Evolutionary conservation across 2,888 invertebrate genomes (phyloP), one percentile per base, ranked within the genome.

Genomic region (Aporophyla lueneburgensis): DNA sequence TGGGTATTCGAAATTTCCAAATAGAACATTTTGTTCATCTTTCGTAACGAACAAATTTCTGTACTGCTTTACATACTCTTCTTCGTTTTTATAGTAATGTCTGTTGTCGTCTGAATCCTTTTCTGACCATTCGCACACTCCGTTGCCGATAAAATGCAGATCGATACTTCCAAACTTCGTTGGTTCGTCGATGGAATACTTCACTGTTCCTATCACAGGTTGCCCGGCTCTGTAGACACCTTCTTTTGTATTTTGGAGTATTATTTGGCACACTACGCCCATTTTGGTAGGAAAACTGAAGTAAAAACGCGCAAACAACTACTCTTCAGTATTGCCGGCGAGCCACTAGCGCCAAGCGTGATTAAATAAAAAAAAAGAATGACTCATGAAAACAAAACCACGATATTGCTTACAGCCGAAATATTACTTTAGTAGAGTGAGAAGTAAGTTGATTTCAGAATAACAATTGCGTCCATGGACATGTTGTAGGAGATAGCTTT

Each of bases 81-180:
- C 89, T 53, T 71, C 77, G 12, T 87, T 71, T 0, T 21, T 53
- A 9, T 71, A 59, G 12, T 62, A 70, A n/a, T 27, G 5, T 21
- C 9, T 54, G 10, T 59, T 40, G 19, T 71, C 24, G 27, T 59
- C 53, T 27, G n/a, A 33, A n/a, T 69, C 70, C 21, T 49, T 54
- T 67, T 84, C 76, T 16, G 78, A 43, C 89, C 87, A 91, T 3
- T 43, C 33, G 62, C 89, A 89, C 16, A 68, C 75, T 24, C 85
- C 89, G 70, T 80, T 86, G 12, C 92, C 91, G 1, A 87, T 70
- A 1, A 91, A 71, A 0, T 86, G 80, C 0, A 91, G 63, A 0
- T 72, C 73, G 0, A 90, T 83, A 10, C 75, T 72, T 69, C 84
- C 79, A 24, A 82, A 88, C 43, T 87, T 85, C 0, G 85, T 88